Evolutionary conservation across 2,113 vertebrate species (phyloP).

Genomic region (Notiomystis cincta): DNA sequence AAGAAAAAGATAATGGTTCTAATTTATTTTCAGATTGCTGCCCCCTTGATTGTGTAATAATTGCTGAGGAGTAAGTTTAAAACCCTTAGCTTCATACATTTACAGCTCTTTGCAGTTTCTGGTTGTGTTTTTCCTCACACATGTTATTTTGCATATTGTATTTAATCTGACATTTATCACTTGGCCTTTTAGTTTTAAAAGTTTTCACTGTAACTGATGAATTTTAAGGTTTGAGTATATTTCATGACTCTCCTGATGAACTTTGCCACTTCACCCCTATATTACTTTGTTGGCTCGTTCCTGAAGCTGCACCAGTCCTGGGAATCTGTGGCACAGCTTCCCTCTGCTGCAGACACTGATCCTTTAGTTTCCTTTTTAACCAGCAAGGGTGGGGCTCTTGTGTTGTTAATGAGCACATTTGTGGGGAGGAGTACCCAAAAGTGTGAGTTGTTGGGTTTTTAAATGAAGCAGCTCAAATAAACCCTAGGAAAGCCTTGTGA

Average conservation of each 20-base stretch:
- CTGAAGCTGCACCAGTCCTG: background rate
- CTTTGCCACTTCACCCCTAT: background rate
- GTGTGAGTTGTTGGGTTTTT: background rate
- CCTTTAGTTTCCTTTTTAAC: background rate
- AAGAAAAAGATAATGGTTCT: background rate
- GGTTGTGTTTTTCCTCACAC: background rate
- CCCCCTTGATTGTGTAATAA: background rate
- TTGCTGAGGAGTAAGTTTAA: background rate
- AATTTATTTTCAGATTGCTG: background rate
- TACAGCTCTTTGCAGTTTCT: background rate
- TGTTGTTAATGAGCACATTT: background rate
- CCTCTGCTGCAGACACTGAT: background rate
- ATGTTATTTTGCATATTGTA: background rate
- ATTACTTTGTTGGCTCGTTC: rapidly evolving
- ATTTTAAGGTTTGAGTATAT: background rate
- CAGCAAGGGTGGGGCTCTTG: background rate
- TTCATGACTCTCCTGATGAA: background rate
- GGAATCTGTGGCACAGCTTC: background rate
- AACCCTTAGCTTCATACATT: background rate
- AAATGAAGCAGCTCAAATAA: background rate
- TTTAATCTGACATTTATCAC: background rate
- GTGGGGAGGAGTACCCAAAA: background rate
- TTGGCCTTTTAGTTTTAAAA: background rate
- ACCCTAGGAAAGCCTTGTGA: background rate
- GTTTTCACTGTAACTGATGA: background rate